These are phyloP conservation scores for Lordiphosa clarofinis DNA, from an alignment of 1,140 invertebrate species.

Conservation along the genomic window DNA sequence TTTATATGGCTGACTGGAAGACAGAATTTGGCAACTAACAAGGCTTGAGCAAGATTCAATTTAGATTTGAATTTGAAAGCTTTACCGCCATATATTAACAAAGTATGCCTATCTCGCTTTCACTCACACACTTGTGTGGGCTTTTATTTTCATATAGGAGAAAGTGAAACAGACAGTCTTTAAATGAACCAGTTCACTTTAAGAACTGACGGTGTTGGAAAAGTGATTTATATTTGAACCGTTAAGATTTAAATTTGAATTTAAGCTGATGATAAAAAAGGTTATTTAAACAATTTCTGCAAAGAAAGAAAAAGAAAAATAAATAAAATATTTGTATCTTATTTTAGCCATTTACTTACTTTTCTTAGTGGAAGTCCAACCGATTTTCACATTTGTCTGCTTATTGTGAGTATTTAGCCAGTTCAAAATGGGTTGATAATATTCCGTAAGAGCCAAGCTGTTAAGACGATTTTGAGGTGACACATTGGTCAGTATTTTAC, in stretches of 20 bases:
- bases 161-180: no score
- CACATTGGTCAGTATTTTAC: constrained; percentile 80
- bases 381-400: constrained; percentile 53
- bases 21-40: constrained; percentile 27
- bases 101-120: no score
- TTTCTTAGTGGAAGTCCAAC: constrained; percentile 60
- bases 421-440: constrained; percentile 76
- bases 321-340: background rate
- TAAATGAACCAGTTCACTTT: no score
- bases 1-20: constrained; percentile 48
- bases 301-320: constrained; percentile 12
- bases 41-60: constrained; percentile 11
- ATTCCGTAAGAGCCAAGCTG: constrained; percentile 73
- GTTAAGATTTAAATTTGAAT: background rate
- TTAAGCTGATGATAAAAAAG: no score
- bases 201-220: no score
- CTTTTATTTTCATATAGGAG: no score
- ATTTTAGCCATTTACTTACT: constrained; percentile 31
- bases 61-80: no score
- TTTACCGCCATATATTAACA: no score
- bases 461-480: constrained; percentile 77
- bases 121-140: no score
- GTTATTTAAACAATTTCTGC: constrained; percentile 62
- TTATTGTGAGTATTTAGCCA: constrained; percentile 74
- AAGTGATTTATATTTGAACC: no score